Percentiles rank a stretch among this genome's conserved stretches.
Conservation (phyloP, 2,113 vertebrate species). For the Rhinolophus ferrumequinum region DNA sequence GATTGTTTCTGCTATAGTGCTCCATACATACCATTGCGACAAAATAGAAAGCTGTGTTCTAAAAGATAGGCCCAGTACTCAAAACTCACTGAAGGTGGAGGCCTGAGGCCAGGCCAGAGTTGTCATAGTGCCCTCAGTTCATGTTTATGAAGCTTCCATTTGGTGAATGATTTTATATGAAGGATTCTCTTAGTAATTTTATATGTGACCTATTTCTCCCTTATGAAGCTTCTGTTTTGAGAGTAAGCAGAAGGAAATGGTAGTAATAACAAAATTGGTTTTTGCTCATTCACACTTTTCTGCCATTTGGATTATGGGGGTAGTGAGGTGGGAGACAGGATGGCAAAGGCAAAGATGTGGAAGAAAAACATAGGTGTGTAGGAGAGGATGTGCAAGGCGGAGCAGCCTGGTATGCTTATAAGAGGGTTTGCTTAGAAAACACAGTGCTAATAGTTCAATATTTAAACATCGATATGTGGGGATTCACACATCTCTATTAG, state of each 20-base stretch:
- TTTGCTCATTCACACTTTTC: constrained; percentile 71
- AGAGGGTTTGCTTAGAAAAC: constrained; percentile 15
- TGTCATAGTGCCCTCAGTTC: background rate
- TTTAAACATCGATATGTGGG: constrained; percentile 40
- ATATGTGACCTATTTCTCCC: constrained; percentile 54
- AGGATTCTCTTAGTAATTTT: constrained; percentile 71
- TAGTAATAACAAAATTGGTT: constrained; percentile 63
- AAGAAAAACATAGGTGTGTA: background rate
- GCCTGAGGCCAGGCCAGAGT: background rate
- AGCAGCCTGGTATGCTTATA: background rate
- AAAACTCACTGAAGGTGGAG: background rate
- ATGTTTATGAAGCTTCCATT: constrained; percentile 39
- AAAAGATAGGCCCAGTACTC: background rate
- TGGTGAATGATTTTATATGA: constrained; percentile 56
- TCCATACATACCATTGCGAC: background rate
- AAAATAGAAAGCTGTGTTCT: background rate
- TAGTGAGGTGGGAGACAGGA: background rate
- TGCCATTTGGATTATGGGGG: constrained; percentile 44
- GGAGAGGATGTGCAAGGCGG: background rate
- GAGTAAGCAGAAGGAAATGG: constrained; percentile 76
- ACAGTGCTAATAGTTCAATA: background rate
- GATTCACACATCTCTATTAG: constrained; percentile 45
- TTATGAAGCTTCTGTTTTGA: constrained; percentile 68
- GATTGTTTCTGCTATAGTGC: background rate
- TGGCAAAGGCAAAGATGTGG: background rate